These are phyloP conservation scores for Sycobia sp. DNA, from an alignment of 1,140 invertebrate genomes.

Conservation along the genomic window DNA sequence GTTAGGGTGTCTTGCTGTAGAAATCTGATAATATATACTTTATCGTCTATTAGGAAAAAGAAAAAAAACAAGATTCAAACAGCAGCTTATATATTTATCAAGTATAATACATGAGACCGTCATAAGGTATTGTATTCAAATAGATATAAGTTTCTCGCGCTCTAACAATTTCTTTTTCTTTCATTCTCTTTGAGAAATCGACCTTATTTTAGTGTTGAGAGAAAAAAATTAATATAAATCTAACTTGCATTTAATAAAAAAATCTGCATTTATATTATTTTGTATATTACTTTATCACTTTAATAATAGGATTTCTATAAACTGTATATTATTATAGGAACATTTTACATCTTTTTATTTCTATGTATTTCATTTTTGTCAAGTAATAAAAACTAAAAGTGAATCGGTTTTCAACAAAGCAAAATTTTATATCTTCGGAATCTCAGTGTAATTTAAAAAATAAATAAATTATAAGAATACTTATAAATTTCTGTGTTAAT, in stretches of 20 bases:
- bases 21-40: slow-evolving; percentile 43
- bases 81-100: slow-evolving; percentile 7
- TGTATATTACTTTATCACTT: no score
- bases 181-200: slow-evolving; percentile 21
- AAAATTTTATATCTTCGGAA: no score
- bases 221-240: neutral
- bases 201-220: neutral
- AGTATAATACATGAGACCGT: neutral
- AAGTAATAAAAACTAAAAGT: no score
- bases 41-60: slow-evolving; percentile 44
- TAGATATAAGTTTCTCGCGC: neutral
- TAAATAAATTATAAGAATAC: no score
- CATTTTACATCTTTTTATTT: no score
- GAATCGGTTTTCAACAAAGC: no score
- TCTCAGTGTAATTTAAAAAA: no score
- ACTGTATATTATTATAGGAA: no score
- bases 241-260: neutral
- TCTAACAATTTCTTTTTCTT: neutral
- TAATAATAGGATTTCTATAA: no score
- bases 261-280: neutral
- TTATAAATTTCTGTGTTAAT: no score
- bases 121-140: neutral
- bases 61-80: slow-evolving; percentile 28
- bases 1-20: slow-evolving; percentile 46
- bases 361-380: no score